A percentile compares a stretch with the other conserved stretches of the same genome.
Conservation (phyloP, 2,797 vertebrate genomes). For the Darevskia nairensis region DNA sequence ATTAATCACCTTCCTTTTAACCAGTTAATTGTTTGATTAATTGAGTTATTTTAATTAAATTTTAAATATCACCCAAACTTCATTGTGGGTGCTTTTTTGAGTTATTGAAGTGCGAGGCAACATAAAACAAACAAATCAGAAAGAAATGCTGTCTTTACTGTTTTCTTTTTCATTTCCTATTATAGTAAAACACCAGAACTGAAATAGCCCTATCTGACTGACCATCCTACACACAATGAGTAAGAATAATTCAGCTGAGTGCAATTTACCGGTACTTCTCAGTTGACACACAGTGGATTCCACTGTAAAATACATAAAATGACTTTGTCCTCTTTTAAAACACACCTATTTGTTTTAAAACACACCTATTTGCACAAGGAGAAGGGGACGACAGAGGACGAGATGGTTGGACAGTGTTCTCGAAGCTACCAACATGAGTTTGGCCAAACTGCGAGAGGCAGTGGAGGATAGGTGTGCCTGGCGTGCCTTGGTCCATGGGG, state of each 20-base stretch:
- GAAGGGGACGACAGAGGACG: too few relatives aligned
- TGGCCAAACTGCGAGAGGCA: too few relatives aligned
- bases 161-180: not conserved
- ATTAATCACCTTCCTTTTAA: not conserved
- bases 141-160: not conserved
- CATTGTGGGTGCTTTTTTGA: not conserved
- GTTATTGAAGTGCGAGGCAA: not conserved
- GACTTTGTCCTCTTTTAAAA: not conserved
- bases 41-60: not conserved
- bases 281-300: not conserved
- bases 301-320: not conserved
- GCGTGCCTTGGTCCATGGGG: too few relatives aligned
- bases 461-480: too few relatives aligned
- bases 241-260: not conserved
- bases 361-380: too few relatives aligned
- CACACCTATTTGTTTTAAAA: too few relatives aligned
- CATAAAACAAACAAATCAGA: not conserved
- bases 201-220: not conserved
- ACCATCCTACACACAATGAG: not conserved
- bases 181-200: not conserved
- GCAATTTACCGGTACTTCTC: not conserved
- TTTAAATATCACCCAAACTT: not conserved
- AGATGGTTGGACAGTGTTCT: too few relatives aligned
- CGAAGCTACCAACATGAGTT: too few relatives aligned
- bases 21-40: not conserved